Evolutionary conservation across 2,888 invertebrate genomes (phyloP), one percentile per base, ranked within the genome.

Genomic region (Scaptomyza parva): DNA sequence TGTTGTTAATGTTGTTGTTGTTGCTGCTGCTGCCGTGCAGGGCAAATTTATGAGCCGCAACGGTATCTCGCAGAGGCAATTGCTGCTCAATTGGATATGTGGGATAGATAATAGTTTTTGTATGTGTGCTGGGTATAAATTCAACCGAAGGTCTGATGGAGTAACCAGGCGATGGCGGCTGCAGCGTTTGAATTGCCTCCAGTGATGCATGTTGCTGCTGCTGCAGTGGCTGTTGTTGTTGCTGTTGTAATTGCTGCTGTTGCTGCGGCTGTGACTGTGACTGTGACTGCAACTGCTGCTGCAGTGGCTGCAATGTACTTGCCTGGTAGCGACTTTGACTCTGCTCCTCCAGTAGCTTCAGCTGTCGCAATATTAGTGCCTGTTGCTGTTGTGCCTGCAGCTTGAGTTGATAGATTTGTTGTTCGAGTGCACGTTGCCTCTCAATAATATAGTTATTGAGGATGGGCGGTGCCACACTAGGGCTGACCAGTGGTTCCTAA

Each of bases 351-450:
- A 95, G 88, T 64, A 94, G 91, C 79, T 95, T 94, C 80, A 95
- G 94, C 76, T 95, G 94, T 24, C 94, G 92, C 24, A 95, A 90
- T 50, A 95, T 92, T 71, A 94, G 94, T 53, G 95, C 95, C 86
- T 96, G 95, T 77, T 95, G 95, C 80, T 95, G 95, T 55, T 93
- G 92, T 76, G 95, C 95, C 82, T 95, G 95, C 53, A 94, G 90
- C 83, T 95, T 95, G 35, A 96, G 90, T 60, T 94, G 92, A 11
- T 93, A 93, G 48, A 96, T 93, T 89, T 96, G 95, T 71, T 95
- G 94, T 88, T 96, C 96, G 14, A 96, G 89, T 33, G 94, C 91
- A 64, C 93, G 93, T 86, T 96, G 95, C 62, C 95, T 95, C 85
- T 91, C 91, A 12, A 90, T 76, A 2, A 91, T 76, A 48, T 88